These are phyloP conservation scores for Nanorana parkeri DNA, from an alignment of 2,113 vertebrate species.

Conservation along the genomic window DNA sequence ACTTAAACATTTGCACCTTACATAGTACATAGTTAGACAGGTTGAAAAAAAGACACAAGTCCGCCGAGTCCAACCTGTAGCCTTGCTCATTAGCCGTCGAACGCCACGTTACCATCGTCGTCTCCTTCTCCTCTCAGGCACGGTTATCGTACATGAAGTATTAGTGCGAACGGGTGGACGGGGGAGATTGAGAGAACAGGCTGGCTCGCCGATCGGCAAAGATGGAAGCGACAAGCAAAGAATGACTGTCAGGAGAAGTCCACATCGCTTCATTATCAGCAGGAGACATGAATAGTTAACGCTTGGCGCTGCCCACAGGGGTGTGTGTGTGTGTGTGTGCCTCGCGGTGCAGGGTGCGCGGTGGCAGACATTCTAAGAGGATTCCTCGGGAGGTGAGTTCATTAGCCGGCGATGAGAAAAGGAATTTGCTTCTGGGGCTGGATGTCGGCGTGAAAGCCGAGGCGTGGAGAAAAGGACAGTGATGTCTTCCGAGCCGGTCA, in stretches of 20 bases:
- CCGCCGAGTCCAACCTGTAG: no score
- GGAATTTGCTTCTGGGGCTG: constrained; percentile 12
- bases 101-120: no score
- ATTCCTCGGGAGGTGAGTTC: constrained; percentile 26
- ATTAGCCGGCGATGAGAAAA: constrained; percentile 1
- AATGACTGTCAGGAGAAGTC: constrained; percentile 44
- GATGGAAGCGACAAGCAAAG: constrained; percentile 11
- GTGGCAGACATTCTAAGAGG: background rate
- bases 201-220: background rate
- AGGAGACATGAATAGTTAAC: constrained; percentile 40
- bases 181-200: background rate
- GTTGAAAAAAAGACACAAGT: no score
- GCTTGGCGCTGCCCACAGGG: constrained; percentile 18
- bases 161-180: background rate
- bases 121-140: background rate
- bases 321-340: constrained; percentile 4
- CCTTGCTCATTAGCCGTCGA: no score
- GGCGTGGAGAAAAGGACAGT: constrained; percentile 21
- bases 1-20: no score
- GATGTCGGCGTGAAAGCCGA: background rate
- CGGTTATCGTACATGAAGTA: background rate
- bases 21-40: no score
- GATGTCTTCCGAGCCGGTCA: constrained; percentile 15
- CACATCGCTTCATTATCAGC: constrained; percentile 23
- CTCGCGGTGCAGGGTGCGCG: background rate